Evolutionary conservation across 1,140 invertebrate species (phyloP), one percentile per base, ranked within the genome.

Genomic region (Apolygus lucorum): DNA sequence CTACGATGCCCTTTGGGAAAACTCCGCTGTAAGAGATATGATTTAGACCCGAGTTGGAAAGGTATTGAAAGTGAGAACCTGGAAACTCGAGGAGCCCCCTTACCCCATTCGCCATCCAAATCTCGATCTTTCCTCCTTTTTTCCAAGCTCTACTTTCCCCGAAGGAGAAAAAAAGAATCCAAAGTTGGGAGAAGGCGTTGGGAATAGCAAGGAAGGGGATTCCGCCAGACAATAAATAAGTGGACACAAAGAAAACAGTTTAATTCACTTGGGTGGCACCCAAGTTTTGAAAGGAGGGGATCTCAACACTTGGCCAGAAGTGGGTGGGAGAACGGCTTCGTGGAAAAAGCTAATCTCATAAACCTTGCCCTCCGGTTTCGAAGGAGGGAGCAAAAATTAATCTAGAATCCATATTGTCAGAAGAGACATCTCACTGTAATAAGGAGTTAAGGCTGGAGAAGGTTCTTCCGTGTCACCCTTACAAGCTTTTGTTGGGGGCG

Each of bases 201-300:
- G 22, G 22, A 21, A 59, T 4, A 22, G 22, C 8, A 22, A 22
- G 54, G 22, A 59, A 22, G 54, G 4, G 54, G 54, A 59, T 13
- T 63, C 65, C 52, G 67, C 28, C 28, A 24, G 34, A 54, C 49
- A 21, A 42, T 65, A 65, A 72, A 63, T 70, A 68, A 62, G 67
- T 63, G 28, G 67, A 42, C 68, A 70, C 54, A 70, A 67, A 54
- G 62, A 70, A 52, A 34, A 59, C 54, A 69, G 29, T 69, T 63
- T 69, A 67, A 67, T 42, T 28, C 64, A 67, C 28, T 67, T 67
- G 64, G 64, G 64, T 42, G 28, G 28, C 28, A 42, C 64, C 64
- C 64, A 67, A 67, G 8, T 59, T 59, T 59, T 59, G 54, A 59
- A 42, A 42, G 54, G 54, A 59, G 4, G 54, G 22, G 22, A 4